Base-by-base conservation (phyloP, 53 echinoderm and acorn worm genomes). In the Zoroaster sp. region DNA sequence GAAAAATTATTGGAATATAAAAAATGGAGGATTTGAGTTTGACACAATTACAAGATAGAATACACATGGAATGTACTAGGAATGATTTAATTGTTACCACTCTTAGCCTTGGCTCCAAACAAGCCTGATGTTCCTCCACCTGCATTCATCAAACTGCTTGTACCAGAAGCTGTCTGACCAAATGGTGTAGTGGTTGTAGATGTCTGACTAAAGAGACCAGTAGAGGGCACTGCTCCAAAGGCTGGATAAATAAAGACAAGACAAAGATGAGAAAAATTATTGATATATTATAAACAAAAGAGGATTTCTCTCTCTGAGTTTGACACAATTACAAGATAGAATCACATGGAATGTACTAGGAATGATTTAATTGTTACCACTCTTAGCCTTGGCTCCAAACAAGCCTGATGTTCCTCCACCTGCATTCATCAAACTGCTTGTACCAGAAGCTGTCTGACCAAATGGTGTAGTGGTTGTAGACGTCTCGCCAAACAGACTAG, bases 131-230 rank as follows among this genome's bases (percentile, higher is more conserved):
- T 32, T 12, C 70, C 44, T 5, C 69, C 66, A 17, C 95, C 92
- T 87, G n/a, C n/a, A n/a, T n/a, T n/a, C n/a, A 97, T 95, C 33
- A 95, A 77, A 7, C 93, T 90, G 14, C 92, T 86, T 14, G 92
- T 14, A 21, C 91, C 6, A 31, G 86, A 35, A 18, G 89, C 83
- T 1, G 95, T 74, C 87, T 94, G 94, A 32, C 97, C 97, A 83
- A 97, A 97, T 23, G 93, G 93, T 2, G 92, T 80, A 40, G 90
- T 71, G 43, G 92, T 44, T n/a, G 80, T 72, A 40, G 90, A 68
- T 0, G 96, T 41, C 66, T 93, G 96, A 52, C 96, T 92, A 70
- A 96, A 96, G 5, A 96, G 79, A 42, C 93, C 75, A 14, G 88
- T 76, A n/a, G 96, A 39, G 5, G 90, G 69, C 4, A 87, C 67